phyloP scores from a whole-genome alignment of 2,113 vertebrate genomes.

The Dasyurus viverrinus region DNA sequence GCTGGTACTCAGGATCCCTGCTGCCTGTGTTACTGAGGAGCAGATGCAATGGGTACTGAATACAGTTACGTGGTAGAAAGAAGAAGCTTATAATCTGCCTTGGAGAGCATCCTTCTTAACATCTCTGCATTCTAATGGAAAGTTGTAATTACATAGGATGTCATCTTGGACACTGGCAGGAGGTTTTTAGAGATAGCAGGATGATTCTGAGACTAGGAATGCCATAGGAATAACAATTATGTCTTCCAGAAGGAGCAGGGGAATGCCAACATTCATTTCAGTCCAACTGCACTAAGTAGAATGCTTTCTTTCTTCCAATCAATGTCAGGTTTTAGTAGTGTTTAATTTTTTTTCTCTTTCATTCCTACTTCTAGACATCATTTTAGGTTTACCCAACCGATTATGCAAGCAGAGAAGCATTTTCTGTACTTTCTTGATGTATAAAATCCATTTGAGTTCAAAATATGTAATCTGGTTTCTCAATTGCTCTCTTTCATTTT shows the following conservation, averaged over 20 bases:
- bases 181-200: neutral
- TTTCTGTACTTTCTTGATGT: constrained; percentile 22
- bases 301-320: neutral
- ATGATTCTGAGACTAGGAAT: neutral
- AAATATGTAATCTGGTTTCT: constrained; percentile 52
- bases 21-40: constrained; percentile 40
- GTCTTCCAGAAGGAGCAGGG: neutral
- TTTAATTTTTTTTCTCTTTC: neutral
- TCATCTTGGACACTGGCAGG: neutral
- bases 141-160: neutral
- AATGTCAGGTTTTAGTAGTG: neutral
- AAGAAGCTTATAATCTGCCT: neutral
- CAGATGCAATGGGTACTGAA: neutral
- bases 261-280: constrained; percentile 21
- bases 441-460: constrained; percentile 48
- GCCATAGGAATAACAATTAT: neutral
- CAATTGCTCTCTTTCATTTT: neutral
- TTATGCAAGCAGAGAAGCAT: constrained; percentile 43
- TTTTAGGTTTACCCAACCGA: constrained; percentile 37
- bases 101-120: neutral
- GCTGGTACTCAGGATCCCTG: constrained; percentile 49
- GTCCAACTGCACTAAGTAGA: neutral
- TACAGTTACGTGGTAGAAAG: neutral
- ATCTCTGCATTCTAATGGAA: neutral
- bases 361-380: neutral